Evolutionary conservation across 2,888 invertebrate genomes (phyloP), one percentile per base, ranked within the genome.

Genomic region (Nomada flava): DNA sequence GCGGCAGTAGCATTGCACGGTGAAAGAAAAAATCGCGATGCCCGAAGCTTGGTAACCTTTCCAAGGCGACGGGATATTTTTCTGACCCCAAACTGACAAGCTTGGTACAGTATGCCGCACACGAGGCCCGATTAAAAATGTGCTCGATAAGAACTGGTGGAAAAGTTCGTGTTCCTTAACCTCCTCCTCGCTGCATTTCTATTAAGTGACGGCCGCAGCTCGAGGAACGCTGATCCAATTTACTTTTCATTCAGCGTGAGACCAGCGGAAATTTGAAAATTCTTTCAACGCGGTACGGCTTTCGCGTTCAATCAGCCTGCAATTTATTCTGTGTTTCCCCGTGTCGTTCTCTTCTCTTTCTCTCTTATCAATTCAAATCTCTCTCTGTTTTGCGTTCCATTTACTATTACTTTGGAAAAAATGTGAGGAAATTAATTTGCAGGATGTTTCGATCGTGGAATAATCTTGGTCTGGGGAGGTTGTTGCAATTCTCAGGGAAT

Each of bases 111-210:
- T 69, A 73, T 74, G 59, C 52, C 57, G 71, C 47, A 55, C 69
- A 73, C 79, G 52, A 70, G 69, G 59, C 23, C 62, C 80, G 70
- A 80, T 80, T 82, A 75, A 75, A 75, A 80, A 80, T 65, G 20
- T 59, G 20, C 29, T 68, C 67, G 82, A 82, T 82, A 82, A 82
- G 68, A 70, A 68, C 57, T 76, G 42, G 64, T 76, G 82, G 82
- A 81, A 82, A 82, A 81, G 76, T 82, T 81, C 53, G 64, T 75
- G 76, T 82, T 80, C 79, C 80, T 80, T 80, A 80, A 80, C 72
- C 79, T 79, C 57, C 50, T 50, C 52, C 9, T 29, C 64, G 50
- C 47, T 71, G 79, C 79, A 63, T 78, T 80, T 80, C 79, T 71
- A 80, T 80, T 78, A 79, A 79, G 59, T 20, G 62, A 23, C 71